A percentile compares a stretch with the other conserved stretches of the same genome.
Evolutionary conservation across 2,113 vertebrate genomes (phyloP).

Genomic region (Nyctibius bracteatus): DNA sequence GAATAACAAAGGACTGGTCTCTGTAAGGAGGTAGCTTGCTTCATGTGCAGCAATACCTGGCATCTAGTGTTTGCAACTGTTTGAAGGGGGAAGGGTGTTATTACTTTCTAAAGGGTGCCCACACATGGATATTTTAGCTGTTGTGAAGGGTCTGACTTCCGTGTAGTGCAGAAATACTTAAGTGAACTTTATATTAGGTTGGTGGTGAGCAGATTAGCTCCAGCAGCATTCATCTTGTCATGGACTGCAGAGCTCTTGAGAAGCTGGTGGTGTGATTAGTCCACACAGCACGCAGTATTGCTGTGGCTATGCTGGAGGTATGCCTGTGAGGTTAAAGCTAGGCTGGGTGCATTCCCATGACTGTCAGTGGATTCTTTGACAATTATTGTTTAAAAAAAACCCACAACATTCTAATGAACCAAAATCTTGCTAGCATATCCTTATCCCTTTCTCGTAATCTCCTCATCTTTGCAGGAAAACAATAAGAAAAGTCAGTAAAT

Average conservation of each 20-base stretch:
- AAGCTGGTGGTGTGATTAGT: background rate
- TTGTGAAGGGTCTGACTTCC: background rate
- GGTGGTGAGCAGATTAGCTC: background rate
- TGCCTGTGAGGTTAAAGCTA: background rate
- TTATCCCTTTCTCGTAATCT: background rate
- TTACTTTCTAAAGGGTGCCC: background rate
- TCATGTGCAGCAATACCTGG: background rate
- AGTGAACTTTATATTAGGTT: background rate
- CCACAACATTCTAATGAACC: background rate
- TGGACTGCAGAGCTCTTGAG: background rate
- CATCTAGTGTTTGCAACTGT: background rate
- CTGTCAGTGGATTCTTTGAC: background rate
- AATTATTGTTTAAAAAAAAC: background rate
- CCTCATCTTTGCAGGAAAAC: background rate
- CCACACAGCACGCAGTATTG: background rate
- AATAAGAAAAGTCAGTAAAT: background rate
- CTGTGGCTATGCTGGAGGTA: background rate
- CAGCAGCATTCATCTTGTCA: background rate
- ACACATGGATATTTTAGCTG: background rate
- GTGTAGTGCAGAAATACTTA: background rate
- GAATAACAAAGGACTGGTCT: background rate
- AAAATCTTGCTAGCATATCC: background rate
- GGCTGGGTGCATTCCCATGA: background rate
- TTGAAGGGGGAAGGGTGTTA: background rate
- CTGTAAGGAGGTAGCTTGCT: background rate